Base-by-base conservation (phyloP, 2,797 vertebrate species). In the Characodon lateralis region DNA sequence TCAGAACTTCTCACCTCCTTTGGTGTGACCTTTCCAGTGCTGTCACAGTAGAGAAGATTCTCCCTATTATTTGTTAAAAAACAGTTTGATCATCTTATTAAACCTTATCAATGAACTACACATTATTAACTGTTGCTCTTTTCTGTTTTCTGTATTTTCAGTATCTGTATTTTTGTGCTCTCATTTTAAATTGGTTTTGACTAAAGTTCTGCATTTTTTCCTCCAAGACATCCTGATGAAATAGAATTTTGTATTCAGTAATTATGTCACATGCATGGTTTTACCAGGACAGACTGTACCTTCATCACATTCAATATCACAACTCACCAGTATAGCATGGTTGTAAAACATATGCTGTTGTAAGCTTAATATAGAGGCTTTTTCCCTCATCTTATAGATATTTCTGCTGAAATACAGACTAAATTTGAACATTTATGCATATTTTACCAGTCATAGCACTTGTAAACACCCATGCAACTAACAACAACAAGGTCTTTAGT, bases 1-100 rank as follows among this genome's bases (percentile, higher is more conserved):
- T 73, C 81, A 66, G 50, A 79, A 87, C 83, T 86, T 88, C 78
- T 89, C 83, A 82, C 87, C 85, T 79, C 88, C 84, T 92, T 88
- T 63, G 16, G 53, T 1, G 3, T 39, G 81, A 72, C 75, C 76
- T 71, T 81, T 43, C 78, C 73, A 76, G 63, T 74, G 73, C 26
- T 56, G 26, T 78, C 22, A 63, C 71, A 82, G 14, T 56, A 79
- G 75, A 66, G 41, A 76, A 58, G 61, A 46, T 73, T 6, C 53
- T 74, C 69, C 77, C 43, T 73, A 50, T 73, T 58, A 46, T 39
- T 12, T 65, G 22, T 74, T 71, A n/a, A 5, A 35, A 35, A 2
- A 22, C 20, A 28, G 0, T 28, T 59, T 13, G 43, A 65, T 50
- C 46, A 50, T 35, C 20, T 4, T 50, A 26, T 31, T 51, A 12